Conservation (phyloP, 2,113 vertebrate genomes). For the Anseranas semipalmata region DNA sequence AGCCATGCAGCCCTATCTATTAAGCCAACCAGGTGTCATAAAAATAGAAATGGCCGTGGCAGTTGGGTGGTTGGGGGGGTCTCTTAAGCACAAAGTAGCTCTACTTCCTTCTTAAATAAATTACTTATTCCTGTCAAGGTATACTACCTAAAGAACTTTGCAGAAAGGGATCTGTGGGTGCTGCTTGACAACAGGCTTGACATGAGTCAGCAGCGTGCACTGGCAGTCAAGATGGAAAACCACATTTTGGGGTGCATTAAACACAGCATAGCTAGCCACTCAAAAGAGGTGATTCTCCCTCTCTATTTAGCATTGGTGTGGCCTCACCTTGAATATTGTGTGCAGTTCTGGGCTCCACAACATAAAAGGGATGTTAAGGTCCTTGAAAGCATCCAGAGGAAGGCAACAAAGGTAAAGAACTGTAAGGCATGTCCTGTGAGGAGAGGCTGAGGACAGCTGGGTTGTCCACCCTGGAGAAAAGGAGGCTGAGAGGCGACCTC, state of each 20-base stretch:
- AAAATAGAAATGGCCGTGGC: neutral
- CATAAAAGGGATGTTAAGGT: neutral
- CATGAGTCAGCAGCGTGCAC: neutral
- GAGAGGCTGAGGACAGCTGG: neutral
- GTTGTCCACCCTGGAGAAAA: neutral
- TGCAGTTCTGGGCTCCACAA: neutral
- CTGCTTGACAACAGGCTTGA: neutral
- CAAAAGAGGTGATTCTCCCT: neutral
- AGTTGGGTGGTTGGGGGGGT: neutral
- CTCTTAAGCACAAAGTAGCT: neutral
- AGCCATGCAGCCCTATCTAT: neutral
- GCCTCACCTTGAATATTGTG: neutral
- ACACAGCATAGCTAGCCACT: neutral
- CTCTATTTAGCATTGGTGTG: neutral
- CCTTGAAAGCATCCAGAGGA: neutral
- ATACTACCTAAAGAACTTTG: neutral
- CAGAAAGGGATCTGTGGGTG: neutral
- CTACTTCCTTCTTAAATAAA: constrained; percentile 10
- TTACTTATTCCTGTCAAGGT: neutral
- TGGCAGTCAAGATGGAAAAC: neutral
- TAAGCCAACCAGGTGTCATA: neutral
- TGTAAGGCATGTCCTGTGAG: neutral
- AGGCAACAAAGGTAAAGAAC: neutral
- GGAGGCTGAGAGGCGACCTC: neutral
- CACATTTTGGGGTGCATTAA: neutral